Evolutionary conservation across 2,113 vertebrate genomes (phyloP).

Genomic region (Camelus dromedarius): DNA sequence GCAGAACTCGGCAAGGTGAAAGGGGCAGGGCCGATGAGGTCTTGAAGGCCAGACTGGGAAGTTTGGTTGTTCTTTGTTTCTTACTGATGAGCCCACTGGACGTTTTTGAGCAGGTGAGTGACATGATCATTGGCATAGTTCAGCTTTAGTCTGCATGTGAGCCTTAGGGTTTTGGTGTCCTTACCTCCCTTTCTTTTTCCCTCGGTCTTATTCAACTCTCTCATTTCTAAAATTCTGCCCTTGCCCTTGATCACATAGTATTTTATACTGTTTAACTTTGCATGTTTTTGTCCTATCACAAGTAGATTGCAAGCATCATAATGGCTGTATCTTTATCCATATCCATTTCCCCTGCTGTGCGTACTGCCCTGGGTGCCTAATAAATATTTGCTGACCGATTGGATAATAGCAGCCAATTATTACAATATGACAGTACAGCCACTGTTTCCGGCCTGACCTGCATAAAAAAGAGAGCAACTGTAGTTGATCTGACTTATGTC

Average conservation of each 20-base stretch:
- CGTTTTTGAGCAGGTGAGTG: background rate
- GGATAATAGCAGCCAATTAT: constrained; percentile 25
- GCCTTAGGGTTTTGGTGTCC: background rate
- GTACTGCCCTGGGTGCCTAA: background rate
- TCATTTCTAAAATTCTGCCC: constrained; percentile 4
- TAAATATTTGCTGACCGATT: constrained; percentile 58
- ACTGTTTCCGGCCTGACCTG: background rate
- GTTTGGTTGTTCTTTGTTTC: background rate
- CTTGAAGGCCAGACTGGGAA: background rate
- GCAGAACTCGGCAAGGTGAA: background rate
- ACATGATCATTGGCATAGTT: background rate
- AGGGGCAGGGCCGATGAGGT: background rate
- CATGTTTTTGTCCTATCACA: constrained; percentile 57
- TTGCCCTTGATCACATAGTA: background rate
- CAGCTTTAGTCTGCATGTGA: background rate
- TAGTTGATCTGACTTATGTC: constrained; percentile 54
- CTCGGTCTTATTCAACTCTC: background rate
- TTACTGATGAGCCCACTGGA: background rate
- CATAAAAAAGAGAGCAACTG: background rate
- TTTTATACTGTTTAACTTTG: constrained; percentile 50
- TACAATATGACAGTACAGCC: background rate
- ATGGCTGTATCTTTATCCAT: constrained; percentile 46
- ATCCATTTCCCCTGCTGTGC: constrained; percentile 37
- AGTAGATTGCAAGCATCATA: constrained; percentile 49
- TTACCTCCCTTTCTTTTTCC: background rate